Conservation (phyloP, 1,140 invertebrate genomes). For the Amyelois transitella region DNA sequence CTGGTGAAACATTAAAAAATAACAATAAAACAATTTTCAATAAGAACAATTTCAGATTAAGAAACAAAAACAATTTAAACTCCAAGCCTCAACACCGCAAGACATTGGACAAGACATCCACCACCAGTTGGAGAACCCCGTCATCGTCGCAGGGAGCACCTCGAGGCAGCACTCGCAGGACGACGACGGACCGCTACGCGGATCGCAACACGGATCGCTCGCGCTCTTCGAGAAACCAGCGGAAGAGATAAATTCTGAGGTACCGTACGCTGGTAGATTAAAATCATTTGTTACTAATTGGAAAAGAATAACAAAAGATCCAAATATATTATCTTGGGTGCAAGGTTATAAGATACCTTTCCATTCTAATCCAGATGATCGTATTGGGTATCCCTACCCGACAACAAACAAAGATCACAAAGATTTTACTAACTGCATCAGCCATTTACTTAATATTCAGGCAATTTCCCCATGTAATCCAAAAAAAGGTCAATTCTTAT, state of each 20-base stretch:
- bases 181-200: no score
- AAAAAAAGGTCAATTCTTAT: constrained; percentile 25
- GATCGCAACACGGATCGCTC: not conserved
- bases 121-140: no score
- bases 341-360: constrained; percentile 17
- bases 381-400: not conserved
- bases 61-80: constrained; percentile 7
- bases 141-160: not conserved
- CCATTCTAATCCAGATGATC: not conserved
- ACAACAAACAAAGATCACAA: not conserved
- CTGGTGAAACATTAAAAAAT: constrained; percentile 5
- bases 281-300: constrained; percentile 4
- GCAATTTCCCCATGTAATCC: constrained; percentile 2
- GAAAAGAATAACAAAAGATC: constrained; percentile 10
- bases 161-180: not conserved
- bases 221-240: not conserved
- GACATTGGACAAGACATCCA: not conserved
- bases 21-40: not conserved
- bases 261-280: constrained; percentile 14
- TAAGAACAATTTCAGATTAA: not conserved
- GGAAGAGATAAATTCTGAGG: constrained; percentile 4
- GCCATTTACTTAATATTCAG: not conserved
- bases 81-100: constrained; percentile 1
- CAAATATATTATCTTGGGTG: constrained; percentile 10
- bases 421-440: not conserved